Evolutionary conservation across 2,113 vertebrate species (phyloP), one percentile per base, ranked within the genome.

Genomic region (Serinus canaria): DNA sequence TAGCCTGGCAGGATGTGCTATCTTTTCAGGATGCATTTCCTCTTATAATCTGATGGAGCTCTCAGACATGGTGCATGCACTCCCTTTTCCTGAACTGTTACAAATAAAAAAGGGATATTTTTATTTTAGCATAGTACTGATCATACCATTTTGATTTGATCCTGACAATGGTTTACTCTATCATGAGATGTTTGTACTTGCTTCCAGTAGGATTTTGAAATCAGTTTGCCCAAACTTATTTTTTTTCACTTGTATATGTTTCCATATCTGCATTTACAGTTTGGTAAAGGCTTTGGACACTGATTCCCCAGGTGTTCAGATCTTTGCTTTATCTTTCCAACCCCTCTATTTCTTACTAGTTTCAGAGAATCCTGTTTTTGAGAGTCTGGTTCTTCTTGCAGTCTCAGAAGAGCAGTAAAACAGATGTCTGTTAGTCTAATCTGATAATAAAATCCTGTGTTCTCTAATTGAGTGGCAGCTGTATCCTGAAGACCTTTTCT

Each of bases 401-500:
- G 90, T 85, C 74, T 91, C 81, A 84, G 3, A 4, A 89, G 70
- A 94, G 56, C 84, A 82, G 81, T 75, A 75, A 91, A 89, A 46
- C 92, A 96, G 92, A 95, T 96, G 90, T 89, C 95, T 95, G 90
- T 96, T 94, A 92, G 90, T 93, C 76, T 85, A 78, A 96, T 95
- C 60, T 83, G 86, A 95, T 91, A 83, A 96, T 94, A 84, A 96
- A 96, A 87, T 95, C 90, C 91, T 86, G 68, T 91, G 92, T 97
- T 97, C 83, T 96, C 44, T 96, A 96, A 95, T 78, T 94, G 94
- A 97, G 83, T 96, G 89, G 84, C 89, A 96, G 93, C 96, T 94
- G 95, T 96, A 96, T 96, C 94, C 95, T 95, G 92, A 97, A 98
- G 94, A 91, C 75, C 85, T 90, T 96, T 96, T 94, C 92, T 37